phyloP scores from a whole-genome alignment of 2,113 vertebrate species.

The Echinops telfairi region DNA sequence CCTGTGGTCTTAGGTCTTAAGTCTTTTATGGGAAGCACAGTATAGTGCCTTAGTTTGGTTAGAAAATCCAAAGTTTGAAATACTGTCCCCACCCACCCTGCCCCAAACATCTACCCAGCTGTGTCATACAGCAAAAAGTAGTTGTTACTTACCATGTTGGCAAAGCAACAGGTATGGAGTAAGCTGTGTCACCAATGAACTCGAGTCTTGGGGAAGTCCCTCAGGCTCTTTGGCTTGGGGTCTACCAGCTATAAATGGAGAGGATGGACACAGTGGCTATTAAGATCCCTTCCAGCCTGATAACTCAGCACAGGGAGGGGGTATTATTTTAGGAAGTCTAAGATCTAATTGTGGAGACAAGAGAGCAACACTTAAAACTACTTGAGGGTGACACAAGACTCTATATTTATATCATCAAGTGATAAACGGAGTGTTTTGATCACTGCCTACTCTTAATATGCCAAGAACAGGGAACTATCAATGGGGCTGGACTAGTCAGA shows the following conservation, averaged over 20 bases:
- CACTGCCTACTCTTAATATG: neutral
- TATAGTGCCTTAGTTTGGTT: neutral
- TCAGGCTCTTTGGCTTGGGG: neutral
- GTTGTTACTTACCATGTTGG: neutral
- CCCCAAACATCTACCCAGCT: neutral
- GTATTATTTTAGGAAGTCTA: neutral
- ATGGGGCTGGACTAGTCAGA: neutral
- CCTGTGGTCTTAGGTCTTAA: neutral
- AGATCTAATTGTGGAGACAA: slow-evolving; percentile 27
- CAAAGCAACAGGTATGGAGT: neutral
- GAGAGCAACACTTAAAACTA: neutral
- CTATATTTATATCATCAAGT: neutral
- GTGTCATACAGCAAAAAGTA: neutral
- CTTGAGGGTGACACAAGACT: neutral
- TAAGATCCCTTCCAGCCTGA: neutral
- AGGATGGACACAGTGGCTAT: neutral
- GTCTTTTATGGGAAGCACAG: neutral
- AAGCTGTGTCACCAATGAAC: neutral
- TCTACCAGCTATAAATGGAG: neutral
- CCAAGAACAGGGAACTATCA: neutral
- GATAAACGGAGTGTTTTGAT: slow-evolving; percentile 22
- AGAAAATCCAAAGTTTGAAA: neutral
- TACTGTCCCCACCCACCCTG: neutral
- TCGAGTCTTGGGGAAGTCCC: neutral
- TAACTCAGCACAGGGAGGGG: neutral